A percentile compares a stretch with the other conserved stretches of the same genome.
These are phyloP conservation scores for Brachypalpus laphriformis DNA, from an alignment of 2,888 invertebrate species.

Conservation along the genomic window DNA sequence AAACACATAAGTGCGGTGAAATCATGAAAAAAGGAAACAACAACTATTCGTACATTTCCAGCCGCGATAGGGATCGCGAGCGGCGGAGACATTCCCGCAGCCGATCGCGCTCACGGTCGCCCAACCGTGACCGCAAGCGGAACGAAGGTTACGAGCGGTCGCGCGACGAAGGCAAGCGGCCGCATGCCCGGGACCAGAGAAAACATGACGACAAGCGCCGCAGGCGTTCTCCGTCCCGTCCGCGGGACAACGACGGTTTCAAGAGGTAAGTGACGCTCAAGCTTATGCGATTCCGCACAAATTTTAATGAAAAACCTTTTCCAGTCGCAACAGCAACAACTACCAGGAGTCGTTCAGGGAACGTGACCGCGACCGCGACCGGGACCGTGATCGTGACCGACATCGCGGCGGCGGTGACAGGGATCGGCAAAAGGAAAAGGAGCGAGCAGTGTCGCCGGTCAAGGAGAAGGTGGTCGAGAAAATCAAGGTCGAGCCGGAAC, in stretches of 20 bases:
- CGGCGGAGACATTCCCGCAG: slow-evolving; percentile 77
- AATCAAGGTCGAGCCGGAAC: slow-evolving; percentile 74
- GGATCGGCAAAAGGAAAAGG: slow-evolving; percentile 76
- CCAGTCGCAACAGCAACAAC: slow-evolving; percentile 74
- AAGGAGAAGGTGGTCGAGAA: slow-evolving; percentile 78
- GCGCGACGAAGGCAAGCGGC: slow-evolving; percentile 76
- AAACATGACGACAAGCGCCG: slow-evolving; percentile 80
- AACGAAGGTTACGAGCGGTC: slow-evolving; percentile 76
- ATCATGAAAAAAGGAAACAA: slow-evolving; percentile 18
- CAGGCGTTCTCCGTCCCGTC: slow-evolving; percentile 77
- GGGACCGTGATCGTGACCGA: slow-evolving; percentile 76
- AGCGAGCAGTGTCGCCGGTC: slow-evolving; percentile 74
- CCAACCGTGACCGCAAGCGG: slow-evolving; percentile 58
- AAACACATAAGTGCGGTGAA: slow-evolving; percentile 43
- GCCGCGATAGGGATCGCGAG: slow-evolving; percentile 79
- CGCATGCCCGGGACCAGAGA: slow-evolving; percentile 72
- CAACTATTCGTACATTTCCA: slow-evolving; percentile 43
- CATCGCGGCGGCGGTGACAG: slow-evolving; percentile 82
- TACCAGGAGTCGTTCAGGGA: slow-evolving; percentile 81
- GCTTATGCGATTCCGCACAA: not conserved
- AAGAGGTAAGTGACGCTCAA: slow-evolving; percentile 76
- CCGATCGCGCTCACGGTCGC: slow-evolving; percentile 76
- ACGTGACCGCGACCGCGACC: slow-evolving; percentile 80
- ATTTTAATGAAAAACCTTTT: slow-evolving; percentile 81
- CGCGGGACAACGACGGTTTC: slow-evolving; percentile 79